Percentiles rank a stretch among this genome's conserved stretches.
Evolutionary conservation across 2,113 vertebrate species (phyloP).

Genomic region (Nothoprocta perdicaria): DNA sequence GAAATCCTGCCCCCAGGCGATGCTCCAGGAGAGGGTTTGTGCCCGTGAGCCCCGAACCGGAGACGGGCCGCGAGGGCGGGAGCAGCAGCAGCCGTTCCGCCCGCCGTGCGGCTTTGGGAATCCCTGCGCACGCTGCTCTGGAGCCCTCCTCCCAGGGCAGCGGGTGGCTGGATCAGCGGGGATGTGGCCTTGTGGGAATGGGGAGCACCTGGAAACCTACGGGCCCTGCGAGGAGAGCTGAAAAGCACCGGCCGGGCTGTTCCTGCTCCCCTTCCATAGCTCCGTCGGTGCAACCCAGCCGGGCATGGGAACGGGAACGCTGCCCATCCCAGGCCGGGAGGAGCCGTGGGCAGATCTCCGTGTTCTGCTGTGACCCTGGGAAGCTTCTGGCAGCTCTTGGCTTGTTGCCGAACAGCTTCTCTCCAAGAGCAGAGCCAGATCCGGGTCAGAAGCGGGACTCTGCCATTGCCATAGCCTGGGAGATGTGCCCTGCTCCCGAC

Average conservation of each 20-base stretch:
- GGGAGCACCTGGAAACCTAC: neutral
- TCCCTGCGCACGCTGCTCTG: accelerated
- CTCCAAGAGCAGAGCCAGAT: accelerated
- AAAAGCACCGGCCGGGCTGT: neutral
- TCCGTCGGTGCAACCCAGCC: neutral
- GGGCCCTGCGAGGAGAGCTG: neutral
- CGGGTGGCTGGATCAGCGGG: accelerated
- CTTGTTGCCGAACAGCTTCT: accelerated
- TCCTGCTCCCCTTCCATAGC: neutral
- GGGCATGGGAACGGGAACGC: neutral
- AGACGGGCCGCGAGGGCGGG: neutral
- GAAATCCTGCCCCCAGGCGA: neutral
- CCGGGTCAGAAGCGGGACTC: accelerated
- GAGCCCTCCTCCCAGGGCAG: accelerated
- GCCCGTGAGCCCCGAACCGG: accelerated
- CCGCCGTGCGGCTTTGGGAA: neutral
- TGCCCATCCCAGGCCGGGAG: neutral
- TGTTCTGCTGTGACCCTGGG: neutral
- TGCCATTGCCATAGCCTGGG: accelerated
- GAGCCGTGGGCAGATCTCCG: accelerated
- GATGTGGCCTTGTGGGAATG: neutral
- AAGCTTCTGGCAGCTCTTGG: accelerated
- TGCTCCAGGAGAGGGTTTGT: neutral
- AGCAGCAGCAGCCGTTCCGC: neutral
- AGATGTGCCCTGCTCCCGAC: neutral